These are phyloP conservation scores for Microcebus tavaratra DNA, from an alignment of 2,113 vertebrate genomes.

Conservation along the genomic window DNA sequence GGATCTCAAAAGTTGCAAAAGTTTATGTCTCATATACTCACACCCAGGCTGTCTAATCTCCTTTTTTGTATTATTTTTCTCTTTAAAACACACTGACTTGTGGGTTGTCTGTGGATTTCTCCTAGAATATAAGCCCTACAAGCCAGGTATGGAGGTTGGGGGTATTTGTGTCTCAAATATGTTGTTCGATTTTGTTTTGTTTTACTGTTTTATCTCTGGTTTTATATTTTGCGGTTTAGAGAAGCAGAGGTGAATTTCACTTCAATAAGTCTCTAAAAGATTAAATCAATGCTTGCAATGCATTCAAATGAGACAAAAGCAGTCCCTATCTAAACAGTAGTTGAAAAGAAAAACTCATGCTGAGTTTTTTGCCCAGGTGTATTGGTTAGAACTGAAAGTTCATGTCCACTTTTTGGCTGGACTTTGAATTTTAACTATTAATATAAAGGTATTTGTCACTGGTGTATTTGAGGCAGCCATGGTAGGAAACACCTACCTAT, in stretches of 20 bases:
- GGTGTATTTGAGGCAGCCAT: background rate
- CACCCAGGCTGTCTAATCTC: background rate
- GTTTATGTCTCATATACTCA: background rate
- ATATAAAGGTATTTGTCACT: background rate
- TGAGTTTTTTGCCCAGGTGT: background rate
- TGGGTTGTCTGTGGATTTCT: background rate
- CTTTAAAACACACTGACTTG: background rate
- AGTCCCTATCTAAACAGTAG: background rate
- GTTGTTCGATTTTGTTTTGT: background rate
- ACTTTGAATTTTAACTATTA: background rate
- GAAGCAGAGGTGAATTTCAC: background rate
- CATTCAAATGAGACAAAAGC: background rate
- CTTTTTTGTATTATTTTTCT: background rate
- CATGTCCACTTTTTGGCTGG: background rate
- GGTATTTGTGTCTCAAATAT: background rate
- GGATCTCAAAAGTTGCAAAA: background rate
- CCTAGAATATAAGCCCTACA: background rate
- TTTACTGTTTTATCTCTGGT: background rate
- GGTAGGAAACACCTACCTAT: background rate
- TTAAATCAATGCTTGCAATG: background rate
- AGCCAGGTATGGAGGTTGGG: background rate
- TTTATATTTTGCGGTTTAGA: background rate
- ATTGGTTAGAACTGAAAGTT: constrained; percentile 27
- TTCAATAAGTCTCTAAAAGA: background rate
- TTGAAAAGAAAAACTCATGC: background rate